These are phyloP conservation scores for Clarias macrocephalus DNA, from an alignment of 2,113 vertebrate species.

Conservation along the genomic window DNA sequence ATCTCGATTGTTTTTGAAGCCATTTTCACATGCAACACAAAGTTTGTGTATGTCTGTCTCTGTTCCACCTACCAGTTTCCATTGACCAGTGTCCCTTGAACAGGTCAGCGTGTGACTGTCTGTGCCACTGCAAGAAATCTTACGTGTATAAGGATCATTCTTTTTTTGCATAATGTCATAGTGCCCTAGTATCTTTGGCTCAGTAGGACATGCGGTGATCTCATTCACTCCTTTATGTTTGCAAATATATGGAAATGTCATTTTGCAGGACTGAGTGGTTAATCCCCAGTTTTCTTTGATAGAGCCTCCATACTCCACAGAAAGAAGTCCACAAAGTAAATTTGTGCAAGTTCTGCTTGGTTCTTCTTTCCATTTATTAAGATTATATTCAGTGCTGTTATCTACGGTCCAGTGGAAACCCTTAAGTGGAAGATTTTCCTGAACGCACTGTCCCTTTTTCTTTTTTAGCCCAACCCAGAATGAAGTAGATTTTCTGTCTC, in stretches of 20 bases:
- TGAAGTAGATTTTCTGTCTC: rapidly evolving
- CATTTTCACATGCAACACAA: constrained; percentile 55
- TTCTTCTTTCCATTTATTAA: constrained; percentile 58
- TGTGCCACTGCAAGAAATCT: constrained; percentile 57
- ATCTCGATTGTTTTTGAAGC: constrained; percentile 37
- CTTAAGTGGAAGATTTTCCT: constrained; percentile 37
- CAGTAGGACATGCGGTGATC: neutral
- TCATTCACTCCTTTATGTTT: constrained; percentile 6
- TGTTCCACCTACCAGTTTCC: constrained; percentile 47
- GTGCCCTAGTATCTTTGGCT: rapidly evolving
- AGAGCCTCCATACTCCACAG: neutral
- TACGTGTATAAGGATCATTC: constrained; percentile 43
- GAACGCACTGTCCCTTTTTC: constrained; percentile 47
- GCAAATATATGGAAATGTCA: constrained; percentile 56
- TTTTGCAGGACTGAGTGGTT: constrained; percentile 28
- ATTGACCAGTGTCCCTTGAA: constrained; percentile 19
- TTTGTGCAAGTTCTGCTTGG: constrained; percentile 54
- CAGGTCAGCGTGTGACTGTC: constrained; percentile 54
- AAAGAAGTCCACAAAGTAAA: constrained; percentile 60
- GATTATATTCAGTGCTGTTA: constrained; percentile 26
- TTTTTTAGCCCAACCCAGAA: constrained; percentile 74
- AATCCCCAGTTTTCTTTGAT: constrained; percentile 44
- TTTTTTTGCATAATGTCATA: constrained; percentile 23
- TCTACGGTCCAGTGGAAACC: constrained; percentile 71
- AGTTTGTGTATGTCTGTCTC: constrained; percentile 18